Evolutionary conservation across 2,797 vertebrate genomes (phyloP), one percentile per base, ranked within the genome.

Genomic region (Sebastes oblongus): DNA sequence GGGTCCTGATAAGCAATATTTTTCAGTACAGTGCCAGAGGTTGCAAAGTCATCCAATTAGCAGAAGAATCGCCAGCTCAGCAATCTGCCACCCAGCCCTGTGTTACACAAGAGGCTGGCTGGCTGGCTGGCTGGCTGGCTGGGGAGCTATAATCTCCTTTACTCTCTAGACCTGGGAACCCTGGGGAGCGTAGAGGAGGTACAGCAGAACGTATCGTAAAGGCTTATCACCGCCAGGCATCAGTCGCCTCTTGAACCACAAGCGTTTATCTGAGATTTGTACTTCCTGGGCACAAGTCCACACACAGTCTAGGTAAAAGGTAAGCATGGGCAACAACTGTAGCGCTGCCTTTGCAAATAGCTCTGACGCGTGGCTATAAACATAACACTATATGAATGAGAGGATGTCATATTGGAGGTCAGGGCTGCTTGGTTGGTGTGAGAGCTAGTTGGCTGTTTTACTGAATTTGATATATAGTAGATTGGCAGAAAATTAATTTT

Each of bases 31-130:
- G 81, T 83, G 88, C 90, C 89, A 90, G 89, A 92, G 92, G 91
- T 93, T 91, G 85, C 88, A 91, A 90, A 93, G 91, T 92, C 90
- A 88, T 91, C 91, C 86, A 94, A 91, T 94, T 93, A 93, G 90
- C 81, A 82, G 70, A 71, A 87, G 86, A 87, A 87, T 83, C 34
- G 91, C 88, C 79, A 87, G 87, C 85, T 92, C 92, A 93, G 93
- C 93, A 91, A 87, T 91, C 90, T 86, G 82, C 90, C 82, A 80
- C 83, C 77, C 72, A 83, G 85, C 72, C 56, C 80, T 62, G n/a
- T 85, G 83, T 91, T 93, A 88, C 89, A 85, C 87, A 90, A 90
- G 82, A 85, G 68, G 77, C 81, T 55, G 78, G 72, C 75, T 30
- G 68, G 77, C 81, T 55, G 78, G 72, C 75, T 24, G 24, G 71